These are phyloP conservation scores for Myanophis thanlyinensis DNA, from an alignment of 2,113 vertebrate species.

Conservation along the genomic window DNA sequence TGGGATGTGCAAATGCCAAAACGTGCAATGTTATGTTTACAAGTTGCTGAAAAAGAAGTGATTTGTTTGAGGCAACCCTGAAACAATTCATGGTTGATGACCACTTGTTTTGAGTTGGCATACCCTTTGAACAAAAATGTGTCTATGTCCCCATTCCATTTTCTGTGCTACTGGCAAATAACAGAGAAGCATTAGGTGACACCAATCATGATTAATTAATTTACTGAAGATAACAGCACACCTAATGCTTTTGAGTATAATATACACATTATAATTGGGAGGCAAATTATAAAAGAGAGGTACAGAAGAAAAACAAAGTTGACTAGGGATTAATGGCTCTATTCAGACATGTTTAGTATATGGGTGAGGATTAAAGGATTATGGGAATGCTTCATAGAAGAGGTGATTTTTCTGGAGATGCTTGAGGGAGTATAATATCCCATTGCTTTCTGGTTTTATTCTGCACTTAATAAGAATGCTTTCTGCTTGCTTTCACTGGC, in stretches of 20 bases:
- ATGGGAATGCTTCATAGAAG: not conserved
- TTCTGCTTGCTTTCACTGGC: not conserved
- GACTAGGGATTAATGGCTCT: not conserved
- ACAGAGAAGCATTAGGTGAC: not conserved
- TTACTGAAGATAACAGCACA: not conserved
- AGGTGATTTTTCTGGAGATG: not conserved
- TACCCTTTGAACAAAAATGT: not conserved
- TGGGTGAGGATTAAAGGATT: not conserved
- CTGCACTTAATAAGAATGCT: not conserved
- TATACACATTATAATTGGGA: not conserved
- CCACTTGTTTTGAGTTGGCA: not conserved
- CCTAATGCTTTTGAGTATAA: not conserved
- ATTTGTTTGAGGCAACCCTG: not conserved
- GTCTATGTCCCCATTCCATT: not conserved
- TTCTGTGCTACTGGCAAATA: not conserved
- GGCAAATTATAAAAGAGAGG: too few species aligned
- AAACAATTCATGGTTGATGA: not conserved
- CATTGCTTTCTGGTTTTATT: not conserved
- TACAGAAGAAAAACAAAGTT: not conserved
- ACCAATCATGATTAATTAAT: not conserved
- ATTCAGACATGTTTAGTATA: not conserved
- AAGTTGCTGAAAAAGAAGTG: not conserved
- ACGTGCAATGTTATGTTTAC: not conserved
- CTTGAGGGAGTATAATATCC: not conserved
- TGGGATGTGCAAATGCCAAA: not conserved